Conservation (phyloP, 1,140 invertebrate genomes). For the Galleria mellonella region DNA sequence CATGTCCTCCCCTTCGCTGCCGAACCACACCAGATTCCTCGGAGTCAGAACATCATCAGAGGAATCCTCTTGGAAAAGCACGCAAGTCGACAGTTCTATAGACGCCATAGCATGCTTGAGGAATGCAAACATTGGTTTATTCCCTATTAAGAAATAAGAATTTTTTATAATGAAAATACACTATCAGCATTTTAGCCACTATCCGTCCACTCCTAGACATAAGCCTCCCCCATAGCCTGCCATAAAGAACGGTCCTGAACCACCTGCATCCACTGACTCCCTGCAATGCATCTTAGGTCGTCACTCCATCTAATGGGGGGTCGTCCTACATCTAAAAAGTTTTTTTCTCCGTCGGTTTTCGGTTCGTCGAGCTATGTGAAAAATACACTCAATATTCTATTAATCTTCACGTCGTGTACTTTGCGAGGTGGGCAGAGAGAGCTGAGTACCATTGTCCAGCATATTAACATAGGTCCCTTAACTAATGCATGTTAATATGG, state of each 20-base stretch:
- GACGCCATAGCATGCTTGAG: conserved; percentile 24
- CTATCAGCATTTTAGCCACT: no score
- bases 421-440: neutral
- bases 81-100: conserved; percentile 24
- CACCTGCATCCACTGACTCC: no score
- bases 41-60: conserved; percentile 15
- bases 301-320: no score
- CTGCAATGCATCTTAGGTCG: no score
- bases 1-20: conserved; percentile 17
- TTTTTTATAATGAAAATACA: neutral
- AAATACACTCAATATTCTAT: neutral
- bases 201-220: no score
- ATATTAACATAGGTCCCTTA: no score
- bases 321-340: no score
- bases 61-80: conserved; percentile 23
- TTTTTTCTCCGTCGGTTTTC: no score
- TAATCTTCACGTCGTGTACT: neutral
- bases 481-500: no score
- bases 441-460: neutral
- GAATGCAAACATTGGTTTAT: neutral
- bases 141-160: neutral
- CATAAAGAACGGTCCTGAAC: no score
- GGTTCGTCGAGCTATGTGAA: neutral
- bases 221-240: no score
- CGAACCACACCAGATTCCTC: conserved; percentile 30